Evolutionary conservation across 2,113 vertebrate genomes (phyloP).

Genomic region (Engystomops pustulosus): DNA sequence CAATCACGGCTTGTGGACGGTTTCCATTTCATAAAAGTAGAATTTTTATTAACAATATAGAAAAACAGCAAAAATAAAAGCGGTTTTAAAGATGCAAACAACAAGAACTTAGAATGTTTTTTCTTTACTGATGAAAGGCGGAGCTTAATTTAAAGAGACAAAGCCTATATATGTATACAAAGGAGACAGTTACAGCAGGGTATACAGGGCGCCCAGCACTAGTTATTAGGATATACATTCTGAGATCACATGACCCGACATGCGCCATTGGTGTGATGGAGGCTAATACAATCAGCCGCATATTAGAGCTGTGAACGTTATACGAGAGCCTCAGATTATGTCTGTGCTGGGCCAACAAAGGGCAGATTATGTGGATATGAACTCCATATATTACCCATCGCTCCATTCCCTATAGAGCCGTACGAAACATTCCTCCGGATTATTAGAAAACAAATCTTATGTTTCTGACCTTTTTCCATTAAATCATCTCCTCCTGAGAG

Average conservation of each 20-base stretch:
- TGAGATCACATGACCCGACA: background rate
- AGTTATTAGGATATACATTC: too few relatives aligned
- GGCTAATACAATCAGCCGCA: too few relatives aligned
- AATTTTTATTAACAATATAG: background rate
- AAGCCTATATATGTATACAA: background rate
- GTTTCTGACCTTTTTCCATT: slow-evolving; percentile 15
- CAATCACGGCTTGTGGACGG: background rate
- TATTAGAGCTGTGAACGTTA: background rate
- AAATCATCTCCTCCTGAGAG: background rate
- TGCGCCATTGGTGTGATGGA: background rate
- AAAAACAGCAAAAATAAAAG: background rate
- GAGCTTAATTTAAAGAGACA: background rate
- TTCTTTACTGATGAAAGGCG: background rate
- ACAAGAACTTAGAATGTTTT: background rate
- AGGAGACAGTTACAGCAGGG: too few relatives aligned
- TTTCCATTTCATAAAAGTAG: background rate
- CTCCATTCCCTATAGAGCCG: background rate
- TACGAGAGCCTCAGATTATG: background rate
- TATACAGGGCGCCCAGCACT: too few relatives aligned
- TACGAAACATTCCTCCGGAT: background rate
- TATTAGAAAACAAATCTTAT: slow-evolving; percentile 55
- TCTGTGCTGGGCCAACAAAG: slow-evolving; percentile 15
- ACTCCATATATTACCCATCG: slow-evolving; percentile 32
- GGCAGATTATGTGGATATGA: slow-evolving; percentile 22
- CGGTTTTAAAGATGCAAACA: background rate